Conservation (phyloP, 2,888 invertebrate genomes). For the Ormyrus thymus region DNA sequence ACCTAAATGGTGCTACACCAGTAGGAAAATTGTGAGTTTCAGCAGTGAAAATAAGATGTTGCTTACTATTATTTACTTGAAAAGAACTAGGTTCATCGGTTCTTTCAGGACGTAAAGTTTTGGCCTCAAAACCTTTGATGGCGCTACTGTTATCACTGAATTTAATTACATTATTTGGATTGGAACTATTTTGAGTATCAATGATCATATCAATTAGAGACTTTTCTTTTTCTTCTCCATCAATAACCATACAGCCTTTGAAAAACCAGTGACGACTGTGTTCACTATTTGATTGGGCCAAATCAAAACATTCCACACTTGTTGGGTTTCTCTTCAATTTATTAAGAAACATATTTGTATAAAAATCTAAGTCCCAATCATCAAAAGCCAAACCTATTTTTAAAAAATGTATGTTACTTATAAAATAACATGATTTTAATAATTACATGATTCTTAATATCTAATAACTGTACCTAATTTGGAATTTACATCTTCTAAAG, state of each 20-base stretch:
- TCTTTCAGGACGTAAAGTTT: slow-evolving; percentile 81
- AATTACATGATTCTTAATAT: not conserved
- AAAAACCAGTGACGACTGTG: slow-evolving; percentile 99
- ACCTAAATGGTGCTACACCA: slow-evolving; percentile 94
- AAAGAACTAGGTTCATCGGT: slow-evolving; percentile 82
- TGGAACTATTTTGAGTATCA: slow-evolving; percentile 89
- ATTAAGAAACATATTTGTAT: slow-evolving; percentile 89
- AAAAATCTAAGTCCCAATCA: slow-evolving; percentile 93
- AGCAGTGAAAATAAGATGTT: slow-evolving; percentile 97
- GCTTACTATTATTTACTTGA: slow-evolving; percentile 77
- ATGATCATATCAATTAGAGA: slow-evolving; percentile 95
- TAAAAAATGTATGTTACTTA: slow-evolving; percentile 8
- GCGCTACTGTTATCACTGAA: slow-evolving; percentile 98
- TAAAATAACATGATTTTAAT: not conserved
- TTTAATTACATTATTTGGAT: slow-evolving; percentile 96
- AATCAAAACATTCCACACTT: slow-evolving; percentile 97
- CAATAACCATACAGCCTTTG: slow-evolving; percentile 88
- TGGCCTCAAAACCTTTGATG: slow-evolving; percentile 87
- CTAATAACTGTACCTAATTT: slow-evolving; percentile 79
- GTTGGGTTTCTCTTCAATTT: slow-evolving; percentile 94
- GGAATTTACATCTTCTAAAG: slow-evolving; percentile 87
- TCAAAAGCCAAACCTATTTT: slow-evolving; percentile 90
- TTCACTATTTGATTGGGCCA: slow-evolving; percentile 98
- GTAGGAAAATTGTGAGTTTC: slow-evolving; percentile 99
- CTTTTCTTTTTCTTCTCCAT: slow-evolving; percentile 85